phyloP scores from a whole-genome alignment of 2,888 invertebrate species.

The Polyommatus iphigenia region DNA sequence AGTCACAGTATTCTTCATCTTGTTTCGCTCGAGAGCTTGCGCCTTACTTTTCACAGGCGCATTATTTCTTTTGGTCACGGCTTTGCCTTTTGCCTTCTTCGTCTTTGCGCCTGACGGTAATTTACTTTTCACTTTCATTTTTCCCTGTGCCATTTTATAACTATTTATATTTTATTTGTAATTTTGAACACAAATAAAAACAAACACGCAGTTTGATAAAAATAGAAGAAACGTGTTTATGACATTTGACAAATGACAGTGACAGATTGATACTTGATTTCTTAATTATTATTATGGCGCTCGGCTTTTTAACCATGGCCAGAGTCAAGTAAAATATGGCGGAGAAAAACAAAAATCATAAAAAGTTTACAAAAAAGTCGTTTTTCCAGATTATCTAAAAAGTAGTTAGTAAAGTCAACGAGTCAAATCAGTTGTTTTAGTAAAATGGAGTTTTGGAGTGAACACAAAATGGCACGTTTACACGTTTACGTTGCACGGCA shows the following conservation, averaged over 20 bases:
- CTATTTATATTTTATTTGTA: not conserved
- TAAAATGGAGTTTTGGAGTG: too few species aligned
- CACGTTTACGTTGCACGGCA: too few species aligned
- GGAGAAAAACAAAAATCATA: too few species aligned
- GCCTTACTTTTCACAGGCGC: conserved; percentile 84
- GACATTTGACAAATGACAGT: not conserved
- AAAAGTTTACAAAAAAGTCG: too few species aligned
- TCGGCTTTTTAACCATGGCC: not conserved
- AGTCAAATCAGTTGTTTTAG: too few species aligned
- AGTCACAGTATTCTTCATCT: conserved; percentile 83
- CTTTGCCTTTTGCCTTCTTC: conserved; percentile 77
- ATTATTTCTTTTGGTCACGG: conserved; percentile 81
- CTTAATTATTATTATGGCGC: not conserved
- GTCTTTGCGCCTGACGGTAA: conserved; percentile 78
- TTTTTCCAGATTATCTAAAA: too few species aligned
- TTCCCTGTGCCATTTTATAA: conserved; percentile 83
- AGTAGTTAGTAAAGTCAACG: too few species aligned
- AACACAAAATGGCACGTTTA: too few species aligned
- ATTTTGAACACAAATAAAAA: not conserved
- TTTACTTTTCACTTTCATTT: conserved; percentile 84
- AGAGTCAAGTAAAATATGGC: too few species aligned
- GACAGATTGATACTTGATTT: not conserved
- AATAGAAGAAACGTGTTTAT: not conserved
- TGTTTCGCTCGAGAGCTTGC: conserved; percentile 79
- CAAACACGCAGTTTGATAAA: conserved; percentile 10